These are phyloP conservation scores for Bicyclus anynana DNA, from an alignment of 1,140 invertebrate genomes.

Conservation along the genomic window DNA sequence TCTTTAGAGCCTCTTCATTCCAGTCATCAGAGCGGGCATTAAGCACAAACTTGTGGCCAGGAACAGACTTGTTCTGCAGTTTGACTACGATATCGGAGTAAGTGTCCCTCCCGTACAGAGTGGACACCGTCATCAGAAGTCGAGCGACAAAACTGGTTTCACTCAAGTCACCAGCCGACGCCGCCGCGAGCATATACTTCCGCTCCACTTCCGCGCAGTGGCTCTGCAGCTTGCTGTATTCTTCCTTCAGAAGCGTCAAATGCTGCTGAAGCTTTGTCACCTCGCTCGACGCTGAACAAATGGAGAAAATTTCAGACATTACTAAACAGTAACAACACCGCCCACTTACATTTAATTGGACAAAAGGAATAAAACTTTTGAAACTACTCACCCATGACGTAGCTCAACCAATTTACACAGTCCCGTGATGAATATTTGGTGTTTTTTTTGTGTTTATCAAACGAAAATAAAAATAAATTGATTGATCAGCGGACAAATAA, in stretches of 20 bases:
- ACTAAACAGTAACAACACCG: conserved; percentile 52
- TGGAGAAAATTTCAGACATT: conserved; percentile 31
- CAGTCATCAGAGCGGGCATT: conserved; percentile 91
- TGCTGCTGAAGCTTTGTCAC: conserved; percentile 91
- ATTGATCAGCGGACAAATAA: conserved; percentile 28
- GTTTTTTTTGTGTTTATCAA: conserved; percentile 24
- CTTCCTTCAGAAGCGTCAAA: conserved; percentile 89
- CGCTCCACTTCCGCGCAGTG: conserved; percentile 89
- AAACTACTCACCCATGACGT: conserved; percentile 61
- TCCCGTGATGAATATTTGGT: conserved; percentile 9
- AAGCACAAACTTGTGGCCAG: conserved; percentile 93
- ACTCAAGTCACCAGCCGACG: conserved; percentile 72
- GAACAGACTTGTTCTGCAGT: conserved; percentile 83
- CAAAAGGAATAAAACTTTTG: conserved; percentile 26
- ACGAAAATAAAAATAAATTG: conserved; percentile 31
- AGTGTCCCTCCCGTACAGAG: conserved; percentile 86
- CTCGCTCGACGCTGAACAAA: conserved; percentile 76
- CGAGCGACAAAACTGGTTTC: conserved; percentile 88
- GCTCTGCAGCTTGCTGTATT: conserved; percentile 94
- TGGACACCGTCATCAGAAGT: conserved; percentile 87
- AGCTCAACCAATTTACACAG: conserved; percentile 21
- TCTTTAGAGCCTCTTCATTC: conserved; percentile 83
- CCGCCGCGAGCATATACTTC: conserved; percentile 87
- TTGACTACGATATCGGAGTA: conserved; percentile 88
- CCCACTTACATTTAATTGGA: conserved; percentile 41